phyloP scores from a whole-genome alignment of 35 echinoderm and acorn worm genomes.

The Ophiothrix spiculata region DNA sequence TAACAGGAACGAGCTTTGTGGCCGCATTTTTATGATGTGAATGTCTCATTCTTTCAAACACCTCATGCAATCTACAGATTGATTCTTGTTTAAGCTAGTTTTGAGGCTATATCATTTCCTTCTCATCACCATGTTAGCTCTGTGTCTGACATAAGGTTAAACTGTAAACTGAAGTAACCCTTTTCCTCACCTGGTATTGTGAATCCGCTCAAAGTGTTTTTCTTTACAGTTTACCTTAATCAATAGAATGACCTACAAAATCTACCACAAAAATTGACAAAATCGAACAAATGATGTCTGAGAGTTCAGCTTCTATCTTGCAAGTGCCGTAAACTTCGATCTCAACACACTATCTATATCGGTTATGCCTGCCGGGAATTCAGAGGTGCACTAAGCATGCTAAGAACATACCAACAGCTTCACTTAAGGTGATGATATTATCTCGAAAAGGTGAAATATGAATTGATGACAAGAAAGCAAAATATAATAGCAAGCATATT shows the following conservation, averaged over 20 bases:
- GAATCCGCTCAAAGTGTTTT: background rate
- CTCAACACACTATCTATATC: background rate
- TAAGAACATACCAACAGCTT: background rate
- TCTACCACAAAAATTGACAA: constrained; percentile 1
- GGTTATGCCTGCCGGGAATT: background rate
- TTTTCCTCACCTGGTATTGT: background rate
- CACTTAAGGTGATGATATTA: background rate
- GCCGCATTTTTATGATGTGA: background rate
- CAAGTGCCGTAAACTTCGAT: background rate
- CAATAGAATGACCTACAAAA: constrained; percentile 16
- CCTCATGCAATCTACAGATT: background rate
- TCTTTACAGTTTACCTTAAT: constrained; percentile 2
- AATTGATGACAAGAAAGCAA: too few species aligned
- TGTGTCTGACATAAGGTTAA: background rate
- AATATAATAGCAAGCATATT: too few species aligned
- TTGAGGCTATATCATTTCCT: background rate
- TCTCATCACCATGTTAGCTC: background rate
- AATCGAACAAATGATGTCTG: constrained; percentile 6
- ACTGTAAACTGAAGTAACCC: constrained; percentile 12
- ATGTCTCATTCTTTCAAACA: background rate
- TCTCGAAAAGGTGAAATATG: background rate
- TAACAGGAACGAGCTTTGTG: background rate
- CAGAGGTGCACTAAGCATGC: constrained; percentile 1
- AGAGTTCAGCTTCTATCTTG: background rate
- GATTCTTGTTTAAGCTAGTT: background rate